Base-by-base conservation (phyloP, 2,888 invertebrate genomes). In the Galeopsomyia nigrocyanea region DNA sequence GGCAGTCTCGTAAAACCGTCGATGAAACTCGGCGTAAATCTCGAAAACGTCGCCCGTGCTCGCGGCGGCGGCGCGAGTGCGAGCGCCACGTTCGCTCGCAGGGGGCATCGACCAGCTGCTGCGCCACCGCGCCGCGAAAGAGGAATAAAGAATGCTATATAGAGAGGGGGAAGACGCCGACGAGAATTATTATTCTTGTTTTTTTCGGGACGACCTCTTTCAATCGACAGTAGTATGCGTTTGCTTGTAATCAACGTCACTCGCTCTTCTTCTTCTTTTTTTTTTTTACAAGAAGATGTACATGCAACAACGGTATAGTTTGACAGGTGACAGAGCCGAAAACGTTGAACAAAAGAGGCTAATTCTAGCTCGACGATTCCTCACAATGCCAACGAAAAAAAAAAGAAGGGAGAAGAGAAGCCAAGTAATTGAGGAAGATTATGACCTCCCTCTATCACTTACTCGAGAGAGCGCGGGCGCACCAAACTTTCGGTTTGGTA, bases 381-480 rank as follows among this genome's bases (percentile, higher is more conserved):
- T 39, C 39, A 39, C 39, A 56, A 21, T 19, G 6, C 16, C 56
- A 14, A 14, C 56, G 55, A 62, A 57, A 3, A 67, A 58, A 66
- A 62, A 57, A 3, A 67, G 51, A 66, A 16, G 19, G 14, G 14
- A 31, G 0, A 2, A 26, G 26, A 26, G 17, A 57, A 14, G 49
- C 6, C 39, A 39, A 39, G 39, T 39, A 39, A 39, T 82, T 86
- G 83, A 79, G 85, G 82, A 84, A 85, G 85, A 85, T 86, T 84
- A 84, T 81, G 84, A 80, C 80, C 57, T 13, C 22, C n/a, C 71
- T 75, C 26, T 13, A 3, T 39, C 39, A 39, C 39, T 10, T 13
- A 26, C 13, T 39, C 39, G 39, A 39, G 39, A 39, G 39, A 3
- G 39, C 7, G 58, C 39, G 46, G 50, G 55, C 39, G 50, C 55